Evolutionary conservation across 2,888 invertebrate genomes (phyloP).

Genomic region (Fragum whitleyi): DNA sequence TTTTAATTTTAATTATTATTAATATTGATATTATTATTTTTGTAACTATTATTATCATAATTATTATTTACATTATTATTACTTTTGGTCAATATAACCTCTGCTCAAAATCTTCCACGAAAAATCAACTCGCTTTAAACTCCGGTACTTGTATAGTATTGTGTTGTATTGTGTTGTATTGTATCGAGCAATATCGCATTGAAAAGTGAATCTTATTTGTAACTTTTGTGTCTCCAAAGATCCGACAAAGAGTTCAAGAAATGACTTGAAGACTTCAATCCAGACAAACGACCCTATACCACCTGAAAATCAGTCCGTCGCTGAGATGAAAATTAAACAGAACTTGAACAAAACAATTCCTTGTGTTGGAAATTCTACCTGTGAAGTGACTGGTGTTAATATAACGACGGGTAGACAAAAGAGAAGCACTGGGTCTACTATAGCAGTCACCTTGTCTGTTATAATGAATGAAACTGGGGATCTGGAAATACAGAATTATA

Average conservation of each 20-base stretch:
- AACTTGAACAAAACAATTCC: not conserved
- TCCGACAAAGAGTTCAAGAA: not conserved
- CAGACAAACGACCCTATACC: not conserved
- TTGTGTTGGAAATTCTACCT: not conserved
- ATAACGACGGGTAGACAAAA: not conserved
- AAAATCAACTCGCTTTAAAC: too few relatives aligned
- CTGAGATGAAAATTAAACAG: not conserved
- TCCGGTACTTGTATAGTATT: too few relatives aligned
- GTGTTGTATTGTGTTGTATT: too few relatives aligned
- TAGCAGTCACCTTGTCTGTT: not conserved
- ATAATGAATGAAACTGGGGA: constrained; percentile 1
- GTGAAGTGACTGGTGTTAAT: not conserved
- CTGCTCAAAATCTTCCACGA: too few relatives aligned
- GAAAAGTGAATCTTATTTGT: too few relatives aligned
- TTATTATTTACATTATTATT: too few relatives aligned
- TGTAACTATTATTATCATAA: too few relatives aligned
- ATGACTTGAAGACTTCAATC: not conserved
- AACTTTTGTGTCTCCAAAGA: too few relatives aligned
- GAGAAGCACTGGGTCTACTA: not conserved
- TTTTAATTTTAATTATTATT: too few relatives aligned
- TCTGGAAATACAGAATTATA: constrained; percentile 16
- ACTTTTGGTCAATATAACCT: too few relatives aligned
- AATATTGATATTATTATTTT: too few relatives aligned
- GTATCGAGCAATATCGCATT: too few relatives aligned
- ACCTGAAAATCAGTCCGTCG: not conserved